A percentile compares a stretch with the other conserved stretches of the same genome.
Evolutionary conservation across 2,797 vertebrate genomes (phyloP).

Genomic region (Hybognathus amarus): DNA sequence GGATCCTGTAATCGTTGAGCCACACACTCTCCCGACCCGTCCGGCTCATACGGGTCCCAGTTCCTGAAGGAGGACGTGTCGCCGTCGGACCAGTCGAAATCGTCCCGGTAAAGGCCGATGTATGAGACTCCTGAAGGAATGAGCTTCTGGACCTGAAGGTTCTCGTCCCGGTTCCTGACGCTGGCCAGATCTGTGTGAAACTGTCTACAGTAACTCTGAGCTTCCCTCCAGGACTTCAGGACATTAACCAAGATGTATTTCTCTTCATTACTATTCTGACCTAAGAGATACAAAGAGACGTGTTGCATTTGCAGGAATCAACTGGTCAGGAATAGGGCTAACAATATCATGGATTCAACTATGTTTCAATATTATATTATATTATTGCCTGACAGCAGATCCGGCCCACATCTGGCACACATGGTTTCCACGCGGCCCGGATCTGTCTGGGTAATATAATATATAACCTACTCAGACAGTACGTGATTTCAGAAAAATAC

Average conservation of each 20-base stretch:
- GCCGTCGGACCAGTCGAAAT: not conserved
- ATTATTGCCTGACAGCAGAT: too few species aligned
- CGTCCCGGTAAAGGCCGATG: not conserved
- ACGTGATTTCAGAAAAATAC: too few species aligned
- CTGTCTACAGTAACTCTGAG: not conserved
- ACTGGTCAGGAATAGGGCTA: not conserved
- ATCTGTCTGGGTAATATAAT: too few species aligned
- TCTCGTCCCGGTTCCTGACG: not conserved
- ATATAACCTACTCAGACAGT: too few species aligned
- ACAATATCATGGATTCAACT: not conserved
- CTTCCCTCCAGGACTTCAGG: rapidly evolving
- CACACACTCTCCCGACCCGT: not conserved
- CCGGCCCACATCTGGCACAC: too few species aligned
- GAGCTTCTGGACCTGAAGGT: not conserved
- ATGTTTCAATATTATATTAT: too few species aligned
- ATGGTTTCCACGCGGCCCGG: too few species aligned
- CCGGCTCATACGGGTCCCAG: not conserved
- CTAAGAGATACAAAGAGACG: not conserved
- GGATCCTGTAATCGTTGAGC: not conserved
- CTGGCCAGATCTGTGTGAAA: not conserved
- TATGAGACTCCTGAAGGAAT: not conserved
- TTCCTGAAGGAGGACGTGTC: not conserved
- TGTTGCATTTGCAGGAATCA: not conserved
- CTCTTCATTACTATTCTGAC: not conserved
- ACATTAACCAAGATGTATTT: not conserved